Evolutionary conservation across 2,888 invertebrate genomes (phyloP).

Genomic region (Caenorhabditis doughertyi): DNA sequence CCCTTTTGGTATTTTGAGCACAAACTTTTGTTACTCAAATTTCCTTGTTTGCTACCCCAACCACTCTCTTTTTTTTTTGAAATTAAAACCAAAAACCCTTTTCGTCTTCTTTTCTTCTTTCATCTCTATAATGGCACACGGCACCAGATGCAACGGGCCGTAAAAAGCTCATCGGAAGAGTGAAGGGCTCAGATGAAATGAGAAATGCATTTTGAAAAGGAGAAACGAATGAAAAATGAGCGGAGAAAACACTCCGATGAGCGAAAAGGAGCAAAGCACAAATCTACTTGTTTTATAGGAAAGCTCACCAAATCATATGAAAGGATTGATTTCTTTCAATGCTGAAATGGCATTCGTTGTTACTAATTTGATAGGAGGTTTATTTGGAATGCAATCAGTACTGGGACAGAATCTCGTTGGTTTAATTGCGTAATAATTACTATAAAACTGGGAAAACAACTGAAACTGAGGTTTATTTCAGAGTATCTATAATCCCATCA

Average conservation of each 20-base stretch:
- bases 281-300: slow-evolving; percentile 66
- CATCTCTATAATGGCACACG: slow-evolving; percentile 53
- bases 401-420: slow-evolving; percentile 71
- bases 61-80: not conserved
- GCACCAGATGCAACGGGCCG: slow-evolving; percentile 14
- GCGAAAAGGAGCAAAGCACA: slow-evolving; percentile 29
- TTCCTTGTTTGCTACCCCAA: not conserved
- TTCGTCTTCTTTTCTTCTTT: slow-evolving; percentile 18
- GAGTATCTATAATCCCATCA: slow-evolving; percentile 74
- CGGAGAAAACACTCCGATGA: slow-evolving; percentile 1
- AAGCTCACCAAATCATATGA: slow-evolving; percentile 74
- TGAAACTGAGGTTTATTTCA: slow-evolving; percentile 10
- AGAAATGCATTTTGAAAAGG: slow-evolving; percentile 48
- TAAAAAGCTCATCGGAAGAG: slow-evolving; percentile 48
- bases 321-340: slow-evolving; percentile 79
- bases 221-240: slow-evolving; percentile 42
- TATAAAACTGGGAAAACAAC: not conserved
- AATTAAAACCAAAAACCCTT: not conserved
- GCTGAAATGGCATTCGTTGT: slow-evolving; percentile 80
- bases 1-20: not conserved
- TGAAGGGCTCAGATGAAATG: slow-evolving; percentile 35
- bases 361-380: slow-evolving; percentile 77
- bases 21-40: not conserved
- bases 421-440: slow-evolving; percentile 69
- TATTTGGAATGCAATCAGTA: slow-evolving; percentile 76